A percentile compares a stretch with the other conserved stretches of the same genome.
Evolutionary conservation across 2,113 vertebrate species (phyloP).

Genomic region (Corvus hawaiiensis): DNA sequence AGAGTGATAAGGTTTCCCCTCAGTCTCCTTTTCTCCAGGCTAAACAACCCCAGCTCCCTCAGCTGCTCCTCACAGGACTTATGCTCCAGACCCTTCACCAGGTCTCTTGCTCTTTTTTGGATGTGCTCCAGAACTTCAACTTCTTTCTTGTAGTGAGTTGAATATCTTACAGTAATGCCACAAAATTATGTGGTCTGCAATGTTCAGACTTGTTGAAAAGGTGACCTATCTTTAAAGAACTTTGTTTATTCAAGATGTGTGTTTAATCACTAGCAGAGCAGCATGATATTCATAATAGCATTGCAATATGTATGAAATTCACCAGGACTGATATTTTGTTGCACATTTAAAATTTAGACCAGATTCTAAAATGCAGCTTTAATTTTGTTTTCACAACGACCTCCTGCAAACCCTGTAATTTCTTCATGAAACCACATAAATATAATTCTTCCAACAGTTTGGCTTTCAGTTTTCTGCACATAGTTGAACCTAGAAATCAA

Average conservation of each 20-base stretch:
- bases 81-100: neutral
- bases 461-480: neutral
- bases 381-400: neutral
- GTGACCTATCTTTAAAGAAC: neutral
- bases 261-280: neutral
- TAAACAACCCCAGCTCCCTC: neutral
- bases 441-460: neutral
- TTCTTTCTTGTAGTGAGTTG: neutral
- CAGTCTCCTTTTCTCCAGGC: neutral
- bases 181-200: neutral
- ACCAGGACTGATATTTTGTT: neutral
- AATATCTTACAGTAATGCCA: neutral
- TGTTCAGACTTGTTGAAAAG: neutral
- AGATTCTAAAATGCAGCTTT: neutral
- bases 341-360: neutral
- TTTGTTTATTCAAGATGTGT: neutral
- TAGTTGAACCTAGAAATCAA: slow-evolving; percentile 19
- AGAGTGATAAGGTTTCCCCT: neutral
- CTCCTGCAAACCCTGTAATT: neutral
- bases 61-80: neutral
- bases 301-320: neutral
- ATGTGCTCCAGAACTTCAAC: neutral
- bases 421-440: neutral
- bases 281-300: neutral
- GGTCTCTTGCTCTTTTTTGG: neutral